Evolutionary conservation across 1,140 invertebrate species (phyloP), one percentile per base, ranked within the genome.

Genomic region (Drosophila littoralis): DNA sequence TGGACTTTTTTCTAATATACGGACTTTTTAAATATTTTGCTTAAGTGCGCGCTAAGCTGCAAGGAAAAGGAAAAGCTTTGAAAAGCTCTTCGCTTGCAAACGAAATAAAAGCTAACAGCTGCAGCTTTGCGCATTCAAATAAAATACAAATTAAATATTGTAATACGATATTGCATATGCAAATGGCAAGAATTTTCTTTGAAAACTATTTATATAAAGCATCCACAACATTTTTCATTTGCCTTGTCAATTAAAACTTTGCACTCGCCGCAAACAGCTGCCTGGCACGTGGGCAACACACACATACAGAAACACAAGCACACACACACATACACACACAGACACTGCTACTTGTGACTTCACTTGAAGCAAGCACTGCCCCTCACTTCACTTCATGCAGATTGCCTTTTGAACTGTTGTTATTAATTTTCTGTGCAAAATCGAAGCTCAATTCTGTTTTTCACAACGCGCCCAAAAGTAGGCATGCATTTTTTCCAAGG

Each of bases 71-170:
- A 17, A 35, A 46, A 83, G 77, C 81, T 84, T 73, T 75, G 17
- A 6, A 0, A 6, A 74, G 77, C 81, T 84, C 66, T 46, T 12
- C 9, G 0, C 40, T 36, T 48, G 38, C 67, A 69, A 13, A 42
- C 9, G 33, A 40, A 51, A 22, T 42, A n/a, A 63, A 74, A 85
- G 77, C 81, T 73, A 71, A 64, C 32, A 38, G 17, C 55, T 35
- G 48, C 74, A 81, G 74, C 74, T 73, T 81, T 74, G 48, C 38
- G 55, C 17, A 48, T 69, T 35, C 36, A 57, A 61, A 54, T 38
- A 9, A 42, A 63, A 77, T 35, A 35, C 45, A 55, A 38, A 35
- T 15, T 35, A 33, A 35, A 36, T 43, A 10, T 28, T 42, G 15
- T 46, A 13, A 32, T 32, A 35, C 0, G 28, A 22, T 36, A 22